Percentiles rank a stretch among this genome's conserved stretches.
phyloP scores from a whole-genome alignment of 2,113 vertebrate species.

The Pampusana beccarii region DNA sequence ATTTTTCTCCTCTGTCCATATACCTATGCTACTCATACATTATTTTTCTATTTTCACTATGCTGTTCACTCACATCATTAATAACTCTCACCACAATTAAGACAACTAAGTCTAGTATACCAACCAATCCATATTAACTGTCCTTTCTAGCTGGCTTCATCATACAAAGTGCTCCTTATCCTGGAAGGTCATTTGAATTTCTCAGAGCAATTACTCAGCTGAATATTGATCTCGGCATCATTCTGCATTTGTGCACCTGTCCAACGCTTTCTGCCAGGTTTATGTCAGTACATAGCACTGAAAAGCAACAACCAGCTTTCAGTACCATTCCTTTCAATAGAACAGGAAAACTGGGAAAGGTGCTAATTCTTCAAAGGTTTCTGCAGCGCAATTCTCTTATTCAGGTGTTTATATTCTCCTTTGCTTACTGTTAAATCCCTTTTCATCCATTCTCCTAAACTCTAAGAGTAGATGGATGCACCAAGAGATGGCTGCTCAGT shows the following conservation, averaged over 20 bases:
- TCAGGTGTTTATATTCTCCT: background rate
- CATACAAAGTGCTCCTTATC: background rate
- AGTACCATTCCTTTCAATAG: background rate
- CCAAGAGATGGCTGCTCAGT: background rate
- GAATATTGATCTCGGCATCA: background rate
- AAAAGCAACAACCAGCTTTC: background rate
- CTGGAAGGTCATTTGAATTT: background rate
- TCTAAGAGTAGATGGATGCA: background rate
- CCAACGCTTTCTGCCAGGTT: background rate
- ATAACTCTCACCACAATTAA: background rate
- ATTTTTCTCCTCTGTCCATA: background rate
- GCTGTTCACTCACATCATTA: background rate
- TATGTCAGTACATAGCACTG: rapidly evolving
- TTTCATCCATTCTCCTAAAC: background rate
- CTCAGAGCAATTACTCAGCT: background rate
- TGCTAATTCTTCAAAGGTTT: background rate
- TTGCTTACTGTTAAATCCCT: background rate
- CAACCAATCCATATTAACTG: background rate
- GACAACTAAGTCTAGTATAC: background rate
- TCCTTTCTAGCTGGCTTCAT: background rate
- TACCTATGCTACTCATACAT: background rate
- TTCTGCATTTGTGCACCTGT: background rate
- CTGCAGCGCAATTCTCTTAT: background rate
- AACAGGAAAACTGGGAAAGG: background rate
- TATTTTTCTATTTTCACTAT: background rate